Evolutionary conservation across 2,888 invertebrate genomes (phyloP).

Genomic region (Ecliptopera silaceata): DNA sequence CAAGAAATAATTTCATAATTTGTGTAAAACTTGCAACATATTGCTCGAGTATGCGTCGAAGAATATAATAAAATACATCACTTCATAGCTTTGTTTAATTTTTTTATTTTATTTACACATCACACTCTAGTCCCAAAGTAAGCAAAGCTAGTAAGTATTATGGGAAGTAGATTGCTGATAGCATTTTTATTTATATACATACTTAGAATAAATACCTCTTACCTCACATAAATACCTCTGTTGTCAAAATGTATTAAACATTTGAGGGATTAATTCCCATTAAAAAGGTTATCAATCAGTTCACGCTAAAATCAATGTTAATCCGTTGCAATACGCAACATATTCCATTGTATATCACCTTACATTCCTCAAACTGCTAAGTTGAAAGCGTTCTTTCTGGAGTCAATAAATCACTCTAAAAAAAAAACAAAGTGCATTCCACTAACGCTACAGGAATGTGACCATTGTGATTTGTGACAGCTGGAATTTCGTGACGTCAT

Average conservation of each 20-base stretch:
- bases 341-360: not conserved
- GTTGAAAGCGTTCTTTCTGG: slow-evolving; percentile 31
- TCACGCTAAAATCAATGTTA: not conserved
- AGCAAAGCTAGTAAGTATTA: too few relatives aligned
- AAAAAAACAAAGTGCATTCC: slow-evolving; percentile 44
- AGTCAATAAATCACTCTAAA: slow-evolving; percentile 35
- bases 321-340: not conserved
- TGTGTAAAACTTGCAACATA: too few relatives aligned
- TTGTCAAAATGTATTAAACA: not conserved
- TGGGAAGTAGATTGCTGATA: too few relatives aligned
- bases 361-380: slow-evolving; percentile 25
- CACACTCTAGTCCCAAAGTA: too few relatives aligned
- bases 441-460: slow-evolving; percentile 33
- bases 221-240: too few relatives aligned
- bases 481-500: slow-evolving; percentile 25
- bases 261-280: slow-evolving; percentile 1
- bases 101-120: too few relatives aligned
- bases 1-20: too few relatives aligned
- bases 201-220: too few relatives aligned
- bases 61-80: too few relatives aligned
- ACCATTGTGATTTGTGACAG: slow-evolving; percentile 38
- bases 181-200: too few relatives aligned
- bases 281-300: not conserved
- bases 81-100: too few relatives aligned
- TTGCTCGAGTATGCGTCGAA: too few relatives aligned